Percentiles rank a stretch among this genome's conserved stretches.
Conservation (phyloP, 2,797 vertebrate species). For the Chlorospingus flavigularis region DNA sequence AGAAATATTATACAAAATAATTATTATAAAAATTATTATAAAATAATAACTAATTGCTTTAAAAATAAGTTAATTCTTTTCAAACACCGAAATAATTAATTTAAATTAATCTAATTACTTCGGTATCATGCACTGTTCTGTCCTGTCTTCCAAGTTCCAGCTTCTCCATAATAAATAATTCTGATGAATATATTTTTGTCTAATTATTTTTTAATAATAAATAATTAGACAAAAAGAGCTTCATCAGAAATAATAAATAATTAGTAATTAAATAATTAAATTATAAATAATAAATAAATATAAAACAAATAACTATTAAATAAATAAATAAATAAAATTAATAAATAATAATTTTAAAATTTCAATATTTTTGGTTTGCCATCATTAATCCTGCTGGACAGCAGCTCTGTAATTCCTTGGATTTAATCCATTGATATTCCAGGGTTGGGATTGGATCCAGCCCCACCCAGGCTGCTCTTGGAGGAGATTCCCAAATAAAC, state of each 20-base stretch:
- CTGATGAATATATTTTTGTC: rapidly evolving
- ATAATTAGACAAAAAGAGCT: no score
- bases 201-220: background rate
- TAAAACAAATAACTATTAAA: no score
- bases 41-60: background rate
- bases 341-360: no score
- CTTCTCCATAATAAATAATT: background rate
- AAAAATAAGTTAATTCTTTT: background rate
- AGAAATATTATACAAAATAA: no score
- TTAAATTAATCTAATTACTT: background rate
- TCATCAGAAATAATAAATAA: no score
- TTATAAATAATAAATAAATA: no score
- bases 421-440: background rate
- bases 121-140: rapidly evolving
- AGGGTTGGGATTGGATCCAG: background rate
- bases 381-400: background rate
- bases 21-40: background rate
- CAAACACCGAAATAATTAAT: no score
- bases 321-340: no score
- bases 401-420: background rate
- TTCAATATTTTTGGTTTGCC: background rate
- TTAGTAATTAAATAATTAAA: no score
- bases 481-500: background rate
- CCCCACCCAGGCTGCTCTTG: background rate
- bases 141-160: no score